Evolutionary conservation across 2,888 invertebrate species (phyloP), one percentile per base, ranked within the genome.

Genomic region (Portevinia maculata): DNA sequence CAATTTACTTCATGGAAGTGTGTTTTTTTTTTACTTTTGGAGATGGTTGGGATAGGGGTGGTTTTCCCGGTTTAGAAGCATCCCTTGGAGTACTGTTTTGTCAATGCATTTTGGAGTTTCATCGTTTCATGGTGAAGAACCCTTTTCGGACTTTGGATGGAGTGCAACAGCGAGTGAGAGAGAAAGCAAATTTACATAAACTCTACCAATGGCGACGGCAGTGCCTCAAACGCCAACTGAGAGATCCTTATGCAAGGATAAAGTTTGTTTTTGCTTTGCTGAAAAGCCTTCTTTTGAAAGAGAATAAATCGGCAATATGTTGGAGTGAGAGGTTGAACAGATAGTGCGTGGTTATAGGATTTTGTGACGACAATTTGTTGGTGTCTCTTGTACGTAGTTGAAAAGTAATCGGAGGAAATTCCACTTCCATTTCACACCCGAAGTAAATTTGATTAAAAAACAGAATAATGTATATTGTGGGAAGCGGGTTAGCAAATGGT

Each of bases 1-100:
- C 85, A 85, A 85, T 85, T 84, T 79, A 84, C 84, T 67, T 83
- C 73, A 71, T 83, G 55, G 65, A 78, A 37, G 44, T n/a, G 1
- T 17, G 55, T 48, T 67, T 39, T 46, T 62, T 37, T 34, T 69
- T 28, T 70, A 32, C 64, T 69, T 62, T 52, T 46, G 64, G 17
- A 50, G 39, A n/a, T n/a, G n/a, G n/a, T n/a, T n/a, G 32, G 53
- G 34, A 57, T 41, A 11, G 71, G 57, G 70, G 64, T 78, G 57
- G 70, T 50, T 57, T 62, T 53, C 30, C 44, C 59, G 46, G 67
- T 39, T 52, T 30, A 15, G 17, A 41, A 67, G 67, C 62, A 79
- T 79, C 74, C 60, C 67, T 34, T 59, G 24, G 34, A 69, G 60
- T 50, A 73, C 37, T 71, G 52, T 53, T 59, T 60, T 48, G 34